Conservation (phyloP, 2,797 vertebrate species). For the Eidolon dupreanum region DNA sequence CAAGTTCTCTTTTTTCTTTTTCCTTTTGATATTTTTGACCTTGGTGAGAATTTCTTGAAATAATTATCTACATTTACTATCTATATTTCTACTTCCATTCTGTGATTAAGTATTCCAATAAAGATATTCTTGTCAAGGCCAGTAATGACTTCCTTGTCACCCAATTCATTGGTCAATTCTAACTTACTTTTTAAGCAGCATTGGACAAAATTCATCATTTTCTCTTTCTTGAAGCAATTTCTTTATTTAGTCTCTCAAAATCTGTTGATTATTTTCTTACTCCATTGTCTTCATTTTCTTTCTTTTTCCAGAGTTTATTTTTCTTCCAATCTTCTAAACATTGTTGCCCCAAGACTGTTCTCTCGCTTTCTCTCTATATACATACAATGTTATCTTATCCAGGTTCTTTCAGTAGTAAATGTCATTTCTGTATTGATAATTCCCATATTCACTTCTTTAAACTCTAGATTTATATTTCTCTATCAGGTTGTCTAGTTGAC, state of each 20-base stretch:
- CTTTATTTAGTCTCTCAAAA: neutral
- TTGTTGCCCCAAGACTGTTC: neutral
- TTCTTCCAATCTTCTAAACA: neutral
- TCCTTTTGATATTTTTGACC: neutral
- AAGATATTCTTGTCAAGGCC: neutral
- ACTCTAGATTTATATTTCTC: neutral
- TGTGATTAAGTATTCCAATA: neutral
- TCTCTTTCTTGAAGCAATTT: neutral
- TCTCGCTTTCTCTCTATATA: neutral
- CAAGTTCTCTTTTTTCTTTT: neutral
- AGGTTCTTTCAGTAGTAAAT: neutral
- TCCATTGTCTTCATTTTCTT: neutral
- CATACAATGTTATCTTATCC: neutral
- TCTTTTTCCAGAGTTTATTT: neutral
- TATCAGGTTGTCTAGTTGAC: neutral
- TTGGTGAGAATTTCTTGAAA: neutral
- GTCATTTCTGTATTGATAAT: neutral
- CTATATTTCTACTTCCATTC: neutral
- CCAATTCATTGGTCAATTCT: neutral
- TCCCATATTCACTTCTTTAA: neutral
- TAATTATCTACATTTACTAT: neutral
- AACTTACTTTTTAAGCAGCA: neutral
- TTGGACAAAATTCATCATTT: neutral
- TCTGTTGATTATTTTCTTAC: neutral
- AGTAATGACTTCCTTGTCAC: neutral